Conservation (phyloP, 2,113 vertebrate species). For the Hymenochirus boettgeri region DNA sequence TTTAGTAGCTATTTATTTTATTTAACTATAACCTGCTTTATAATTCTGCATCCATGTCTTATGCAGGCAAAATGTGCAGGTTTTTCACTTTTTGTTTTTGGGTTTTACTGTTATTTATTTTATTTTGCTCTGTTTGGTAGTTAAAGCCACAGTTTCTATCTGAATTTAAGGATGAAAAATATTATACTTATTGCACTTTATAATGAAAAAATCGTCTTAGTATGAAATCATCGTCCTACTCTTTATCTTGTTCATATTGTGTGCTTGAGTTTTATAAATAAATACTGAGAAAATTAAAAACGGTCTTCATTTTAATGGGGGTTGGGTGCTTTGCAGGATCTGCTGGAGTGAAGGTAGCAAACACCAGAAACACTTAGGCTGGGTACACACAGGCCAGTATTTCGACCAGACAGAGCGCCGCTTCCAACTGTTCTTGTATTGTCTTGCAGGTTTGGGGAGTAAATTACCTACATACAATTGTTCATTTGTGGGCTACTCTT, state of each 20-base stretch:
- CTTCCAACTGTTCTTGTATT: too few relatives aligned
- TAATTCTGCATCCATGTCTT: neutral
- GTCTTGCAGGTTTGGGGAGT: too few relatives aligned
- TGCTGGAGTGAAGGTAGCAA: too few relatives aligned
- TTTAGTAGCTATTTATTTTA: neutral
- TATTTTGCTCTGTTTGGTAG: constrained; percentile 9
- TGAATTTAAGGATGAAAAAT: neutral
- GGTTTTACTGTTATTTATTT: neutral
- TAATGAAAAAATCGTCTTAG: neutral
- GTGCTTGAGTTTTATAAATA: constrained; percentile 12
- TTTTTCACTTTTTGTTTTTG: neutral
- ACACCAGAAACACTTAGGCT: too few relatives aligned
- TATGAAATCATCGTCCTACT: constrained; percentile 5
- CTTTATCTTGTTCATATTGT: neutral
- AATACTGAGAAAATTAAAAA: constrained; percentile 4
- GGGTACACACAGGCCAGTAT: too few relatives aligned
- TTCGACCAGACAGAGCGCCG: too few relatives aligned
- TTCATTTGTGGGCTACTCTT: too few relatives aligned
- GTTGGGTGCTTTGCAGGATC: too few relatives aligned
- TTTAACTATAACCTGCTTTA: neutral
- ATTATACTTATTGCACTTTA: constrained; percentile 35
- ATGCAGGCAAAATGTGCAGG: neutral
- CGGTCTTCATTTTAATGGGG: too few relatives aligned
- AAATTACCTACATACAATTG: too few relatives aligned
- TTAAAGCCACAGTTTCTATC: neutral